Evolutionary conservation across 2,797 vertebrate genomes (phyloP).

Genomic region (Craterocephalus amniculus): DNA sequence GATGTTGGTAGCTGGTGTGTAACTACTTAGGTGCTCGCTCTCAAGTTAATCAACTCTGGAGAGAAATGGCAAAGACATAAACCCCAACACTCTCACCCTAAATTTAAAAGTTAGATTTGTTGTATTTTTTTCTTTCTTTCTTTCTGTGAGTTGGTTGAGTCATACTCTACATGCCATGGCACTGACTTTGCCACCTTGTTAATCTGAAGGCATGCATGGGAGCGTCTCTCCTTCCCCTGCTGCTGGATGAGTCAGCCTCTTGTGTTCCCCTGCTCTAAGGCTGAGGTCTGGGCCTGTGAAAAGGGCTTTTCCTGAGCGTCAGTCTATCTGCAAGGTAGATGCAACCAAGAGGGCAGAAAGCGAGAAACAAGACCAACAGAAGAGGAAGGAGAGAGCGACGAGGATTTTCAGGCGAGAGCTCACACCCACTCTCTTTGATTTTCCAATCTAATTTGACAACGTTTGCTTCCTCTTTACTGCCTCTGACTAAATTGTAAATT

Average conservation of each 20-base stretch:
- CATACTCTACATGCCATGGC: conserved; percentile 35
- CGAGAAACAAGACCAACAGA: conserved; percentile 10
- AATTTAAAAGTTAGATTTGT: conserved; percentile 20
- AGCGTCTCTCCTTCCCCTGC: conserved; percentile 48
- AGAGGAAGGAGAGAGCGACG: conserved; percentile 31
- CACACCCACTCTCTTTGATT: conserved; percentile 51
- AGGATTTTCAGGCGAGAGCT: conserved; percentile 32
- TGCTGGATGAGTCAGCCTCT: conserved; percentile 76
- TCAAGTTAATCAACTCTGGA: conserved; percentile 53
- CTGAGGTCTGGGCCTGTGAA: conserved; percentile 56
- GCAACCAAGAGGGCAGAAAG: conserved; percentile 38
- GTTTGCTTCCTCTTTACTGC: conserved; percentile 37
- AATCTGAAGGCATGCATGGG: conserved; percentile 40
- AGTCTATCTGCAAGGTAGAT: conserved; percentile 56
- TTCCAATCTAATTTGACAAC: conserved; percentile 48
- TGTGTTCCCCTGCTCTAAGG: conserved; percentile 55
- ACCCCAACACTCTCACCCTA: conserved; percentile 27
- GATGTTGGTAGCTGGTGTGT: conserved; percentile 64
- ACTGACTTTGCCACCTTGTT: conserved; percentile 52
- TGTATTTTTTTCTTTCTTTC: conserved; percentile 17
- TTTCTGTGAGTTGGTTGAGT: conserved; percentile 49
- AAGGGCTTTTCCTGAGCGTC: conserved; percentile 67
- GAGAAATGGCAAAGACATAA: conserved; percentile 38
- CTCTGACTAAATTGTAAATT: conserved; percentile 52
- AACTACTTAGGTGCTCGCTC: conserved; percentile 52